phyloP scores from a whole-genome alignment of 2,113 vertebrate genomes.

The Bostrychus sinensis region DNA sequence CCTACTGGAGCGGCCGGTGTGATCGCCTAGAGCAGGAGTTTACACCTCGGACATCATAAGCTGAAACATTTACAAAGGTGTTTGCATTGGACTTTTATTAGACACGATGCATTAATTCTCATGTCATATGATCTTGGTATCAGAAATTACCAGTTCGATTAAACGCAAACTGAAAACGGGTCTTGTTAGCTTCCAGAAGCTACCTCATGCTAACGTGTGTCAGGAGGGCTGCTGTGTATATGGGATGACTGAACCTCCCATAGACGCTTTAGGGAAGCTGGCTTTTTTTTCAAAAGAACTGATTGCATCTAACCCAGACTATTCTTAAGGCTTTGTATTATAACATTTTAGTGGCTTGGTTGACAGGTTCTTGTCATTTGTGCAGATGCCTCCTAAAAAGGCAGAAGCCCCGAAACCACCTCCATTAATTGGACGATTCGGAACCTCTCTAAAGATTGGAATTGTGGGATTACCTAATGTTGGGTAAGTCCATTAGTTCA shows the following conservation, averaged over 20 bases:
- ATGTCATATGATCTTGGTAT: background rate
- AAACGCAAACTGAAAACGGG: background rate
- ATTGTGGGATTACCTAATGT: constrained; percentile 98
- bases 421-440: constrained; percentile 94
- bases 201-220: constrained; percentile 9
- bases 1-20: constrained; percentile 45
- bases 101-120: fast-evolving
- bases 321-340: background rate
- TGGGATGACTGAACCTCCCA: background rate
- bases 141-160: background rate
- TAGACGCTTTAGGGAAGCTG: background rate
- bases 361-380: constrained; percentile 18
- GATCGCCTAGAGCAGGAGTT: constrained; percentile 15
- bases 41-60: constrained; percentile 23
- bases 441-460: constrained; percentile 96
- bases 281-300: too few relatives aligned
- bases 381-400: constrained; percentile 97
- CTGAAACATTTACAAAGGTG: constrained; percentile 48
- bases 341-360: background rate
- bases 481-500: constrained; percentile 83
- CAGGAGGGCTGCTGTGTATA: background rate
- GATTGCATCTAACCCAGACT: background rate
- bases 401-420: constrained; percentile 87
- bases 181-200: constrained; percentile 2
- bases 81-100: fast-evolving